These are phyloP conservation scores for Siderastrea radians DNA, from an alignment of 92 coral and sea anemone species.

Conservation along the genomic window DNA sequence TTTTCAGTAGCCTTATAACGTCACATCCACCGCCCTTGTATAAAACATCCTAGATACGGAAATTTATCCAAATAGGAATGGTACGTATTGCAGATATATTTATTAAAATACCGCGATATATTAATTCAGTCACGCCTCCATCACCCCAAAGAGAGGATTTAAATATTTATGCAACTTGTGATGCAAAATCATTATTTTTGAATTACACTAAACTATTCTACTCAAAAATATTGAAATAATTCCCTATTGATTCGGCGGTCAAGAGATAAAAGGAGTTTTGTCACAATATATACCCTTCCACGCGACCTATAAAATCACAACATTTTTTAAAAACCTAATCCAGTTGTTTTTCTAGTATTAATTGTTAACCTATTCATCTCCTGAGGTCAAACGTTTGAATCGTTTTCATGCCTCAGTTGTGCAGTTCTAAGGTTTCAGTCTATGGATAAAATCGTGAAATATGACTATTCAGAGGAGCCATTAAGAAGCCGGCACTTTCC, in stretches of 20 bases:
- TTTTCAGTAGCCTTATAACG: background rate
- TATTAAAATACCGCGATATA: background rate
- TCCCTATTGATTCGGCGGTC: background rate
- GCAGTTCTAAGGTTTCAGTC: no score
- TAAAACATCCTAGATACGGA: background rate
- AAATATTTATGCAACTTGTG: slow-evolving; percentile 10
- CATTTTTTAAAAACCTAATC: background rate
- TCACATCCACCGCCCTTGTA: background rate
- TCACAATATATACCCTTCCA: background rate
- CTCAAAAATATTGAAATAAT: background rate
- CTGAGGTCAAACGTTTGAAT: background rate
- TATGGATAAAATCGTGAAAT: no score
- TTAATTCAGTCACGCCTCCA: background rate
- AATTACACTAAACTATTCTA: background rate
- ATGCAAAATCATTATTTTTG: background rate
- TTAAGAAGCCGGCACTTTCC: no score
- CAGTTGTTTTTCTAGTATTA: background rate
- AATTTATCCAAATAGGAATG: background rate
- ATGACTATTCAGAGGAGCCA: no score
- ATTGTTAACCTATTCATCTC: background rate
- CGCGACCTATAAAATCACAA: background rate
- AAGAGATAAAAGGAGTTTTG: background rate
- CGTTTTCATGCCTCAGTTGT: background rate
- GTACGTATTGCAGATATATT: no score
- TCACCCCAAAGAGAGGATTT: background rate